Evolutionary conservation across 2,113 vertebrate genomes (phyloP), one percentile per base, ranked within the genome.

Genomic region (Tor tambroides): DNA sequence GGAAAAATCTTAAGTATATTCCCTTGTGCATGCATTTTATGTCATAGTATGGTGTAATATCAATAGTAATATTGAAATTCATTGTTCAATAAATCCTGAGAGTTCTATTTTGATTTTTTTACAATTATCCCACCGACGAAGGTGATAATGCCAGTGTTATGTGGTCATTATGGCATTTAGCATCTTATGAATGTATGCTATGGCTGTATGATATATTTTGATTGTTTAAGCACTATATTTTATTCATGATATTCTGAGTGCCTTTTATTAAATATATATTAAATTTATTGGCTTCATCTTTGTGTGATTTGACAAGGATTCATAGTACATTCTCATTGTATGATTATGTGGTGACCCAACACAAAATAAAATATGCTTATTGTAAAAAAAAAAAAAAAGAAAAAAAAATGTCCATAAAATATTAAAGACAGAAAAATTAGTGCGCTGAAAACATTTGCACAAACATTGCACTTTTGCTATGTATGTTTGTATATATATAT

Each of bases 221-320:
- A 87, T 83, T 65, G 63, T 91, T 90, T 91, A 90, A 90, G 85
- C 91, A 91, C 87, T 88, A 88, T 91, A 90, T 93, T 93, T 92
- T 88, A 91, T 91, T 89, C 72, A 91, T 88, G 80, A 88, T 93
- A 92, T 92, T 93, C 91, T 89, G 93, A 95, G 95, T 95, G 95
- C 95, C 94, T 94, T 95, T 91, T 90, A 95, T 94, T 94, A 94
- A 94, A 94, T 87, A 86, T 88, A 87, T 94, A 93, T 89, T 69
- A 83, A 76, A 88, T 92, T 85, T 75, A 35, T 65, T 77, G 35
- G 26, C 32, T 86, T 23, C 65, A 51, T 72, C 35, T 83, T 83
- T 83, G 10, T 86, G 23, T 78, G 43, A 26, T 77, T 88, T 63
- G 23, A 79, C 75, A 38, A 72, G 63, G 17, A 41, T 65, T 54